These are phyloP conservation scores for Bolinopsis microptera DNA, from an alignment of 37 sponge, comb jelly and placozoan species.

Conservation along the genomic window DNA sequence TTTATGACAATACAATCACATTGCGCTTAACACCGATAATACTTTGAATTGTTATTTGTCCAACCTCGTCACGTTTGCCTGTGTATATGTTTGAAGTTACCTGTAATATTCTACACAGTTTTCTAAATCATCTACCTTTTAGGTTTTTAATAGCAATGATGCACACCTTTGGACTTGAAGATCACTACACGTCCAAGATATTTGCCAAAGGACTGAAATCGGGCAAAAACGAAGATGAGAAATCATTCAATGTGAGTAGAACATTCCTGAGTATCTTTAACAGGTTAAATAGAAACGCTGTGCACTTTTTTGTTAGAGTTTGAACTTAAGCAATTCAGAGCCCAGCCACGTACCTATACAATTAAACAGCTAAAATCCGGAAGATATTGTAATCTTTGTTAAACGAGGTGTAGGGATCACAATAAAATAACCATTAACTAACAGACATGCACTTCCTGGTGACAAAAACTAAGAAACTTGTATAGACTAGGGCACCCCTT, in stretches of 20 bases:
- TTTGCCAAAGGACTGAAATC: conserved; percentile 48
- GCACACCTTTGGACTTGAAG: conserved; percentile 45
- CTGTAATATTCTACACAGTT: background rate
- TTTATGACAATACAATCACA: no score
- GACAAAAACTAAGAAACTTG: background rate
- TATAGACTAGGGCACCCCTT: background rate
- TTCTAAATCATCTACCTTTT: background rate
- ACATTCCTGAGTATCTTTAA: no score
- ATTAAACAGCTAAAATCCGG: background rate
- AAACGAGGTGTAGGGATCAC: background rate
- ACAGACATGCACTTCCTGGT: background rate
- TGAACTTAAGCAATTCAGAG: background rate
- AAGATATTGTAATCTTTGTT: background rate
- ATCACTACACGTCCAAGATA: conserved; percentile 12
- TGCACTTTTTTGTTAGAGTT: background rate
- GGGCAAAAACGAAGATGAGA: conserved; percentile 5
- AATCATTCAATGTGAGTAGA: conserved; percentile 26
- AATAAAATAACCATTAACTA: background rate
- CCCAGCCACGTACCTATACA: no score
- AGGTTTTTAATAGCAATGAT: background rate
- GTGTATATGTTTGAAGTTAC: background rate
- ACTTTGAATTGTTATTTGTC: no score
- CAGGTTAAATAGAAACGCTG: background rate
- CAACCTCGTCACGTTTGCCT: no score
- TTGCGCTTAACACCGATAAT: no score